Evolutionary conservation across 2,797 vertebrate species (phyloP).

Genomic region (Muscicapa comitata): DNA sequence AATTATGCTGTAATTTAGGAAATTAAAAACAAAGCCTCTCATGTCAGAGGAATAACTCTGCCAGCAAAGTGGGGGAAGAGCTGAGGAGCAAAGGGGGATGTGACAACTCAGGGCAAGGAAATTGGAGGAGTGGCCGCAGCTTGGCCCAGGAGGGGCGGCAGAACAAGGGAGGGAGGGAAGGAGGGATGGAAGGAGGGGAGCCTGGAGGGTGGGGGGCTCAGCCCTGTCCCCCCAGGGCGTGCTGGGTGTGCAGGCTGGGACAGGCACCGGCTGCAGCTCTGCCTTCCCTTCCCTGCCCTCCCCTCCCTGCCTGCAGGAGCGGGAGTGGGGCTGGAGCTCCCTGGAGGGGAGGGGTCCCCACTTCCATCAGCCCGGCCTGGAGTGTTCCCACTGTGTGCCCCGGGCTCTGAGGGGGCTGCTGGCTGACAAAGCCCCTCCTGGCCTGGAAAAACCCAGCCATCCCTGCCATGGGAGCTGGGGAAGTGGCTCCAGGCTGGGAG

Average conservation of each 20-base stretch:
- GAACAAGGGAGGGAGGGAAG: not conserved
- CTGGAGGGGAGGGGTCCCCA: not conserved
- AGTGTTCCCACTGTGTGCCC: not conserved
- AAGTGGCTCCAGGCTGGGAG: not conserved
- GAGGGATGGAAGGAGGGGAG: not conserved
- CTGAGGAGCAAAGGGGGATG: not conserved
- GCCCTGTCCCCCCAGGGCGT: accelerated
- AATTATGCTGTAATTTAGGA: conserved; percentile 71
- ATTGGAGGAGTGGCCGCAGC: accelerated
- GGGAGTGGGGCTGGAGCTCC: not conserved
- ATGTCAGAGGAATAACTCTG: conserved; percentile 11
- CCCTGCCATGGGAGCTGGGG: accelerated
- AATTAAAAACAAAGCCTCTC: conserved; percentile 69
- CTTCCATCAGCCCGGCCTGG: accelerated
- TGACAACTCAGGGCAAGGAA: not conserved
- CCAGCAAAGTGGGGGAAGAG: not conserved
- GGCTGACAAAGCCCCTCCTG: not conserved
- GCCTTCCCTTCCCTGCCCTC: not conserved
- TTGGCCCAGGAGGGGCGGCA: accelerated
- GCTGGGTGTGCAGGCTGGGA: not conserved
- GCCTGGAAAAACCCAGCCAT: not conserved
- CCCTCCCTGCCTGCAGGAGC: not conserved
- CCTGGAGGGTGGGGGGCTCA: not conserved
- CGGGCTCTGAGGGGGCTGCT: not conserved
- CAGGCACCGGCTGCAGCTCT: not conserved